phyloP scores from a whole-genome alignment of 1,140 invertebrate genomes.

The Ganaspis sp. region DNA sequence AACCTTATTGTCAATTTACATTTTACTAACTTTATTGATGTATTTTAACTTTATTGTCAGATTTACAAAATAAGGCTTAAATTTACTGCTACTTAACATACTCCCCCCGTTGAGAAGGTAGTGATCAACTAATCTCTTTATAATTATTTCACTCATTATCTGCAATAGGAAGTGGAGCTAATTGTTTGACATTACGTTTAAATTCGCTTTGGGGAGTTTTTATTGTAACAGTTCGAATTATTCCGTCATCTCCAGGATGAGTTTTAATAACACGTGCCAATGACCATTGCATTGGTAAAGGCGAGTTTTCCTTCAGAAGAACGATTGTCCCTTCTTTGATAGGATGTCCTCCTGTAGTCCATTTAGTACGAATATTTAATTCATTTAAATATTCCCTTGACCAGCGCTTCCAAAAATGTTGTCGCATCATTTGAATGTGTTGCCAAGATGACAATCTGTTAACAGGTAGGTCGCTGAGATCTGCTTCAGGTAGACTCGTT shows the following conservation, averaged over 20 bases:
- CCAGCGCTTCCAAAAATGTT: slow-evolving; percentile 64
- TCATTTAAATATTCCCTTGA: slow-evolving; percentile 58
- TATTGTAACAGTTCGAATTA: slow-evolving; percentile 41
- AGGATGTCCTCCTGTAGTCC: slow-evolving; percentile 29
- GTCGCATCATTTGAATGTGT: slow-evolving; percentile 46
- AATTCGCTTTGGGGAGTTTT: slow-evolving; percentile 35
- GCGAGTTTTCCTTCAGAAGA: slow-evolving; percentile 47
- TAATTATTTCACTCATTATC: slow-evolving; percentile 33
- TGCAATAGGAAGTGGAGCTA: slow-evolving; percentile 49
- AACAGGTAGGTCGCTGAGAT: neutral
- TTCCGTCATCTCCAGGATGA: slow-evolving; percentile 48
- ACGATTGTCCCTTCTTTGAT: slow-evolving; percentile 46
- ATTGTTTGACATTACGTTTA: slow-evolving; percentile 36
- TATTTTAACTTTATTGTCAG: no score
- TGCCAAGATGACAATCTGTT: slow-evolving; percentile 54
- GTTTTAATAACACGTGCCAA: slow-evolving; percentile 40
- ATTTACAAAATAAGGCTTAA: no score
- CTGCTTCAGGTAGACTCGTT: slow-evolving; percentile 24
- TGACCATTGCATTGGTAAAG: slow-evolving; percentile 44
- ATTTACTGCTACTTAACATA: neutral
- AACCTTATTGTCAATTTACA: no score
- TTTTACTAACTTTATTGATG: no score
- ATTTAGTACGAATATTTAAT: slow-evolving; percentile 55
- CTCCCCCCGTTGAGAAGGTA: neutral
- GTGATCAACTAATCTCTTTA: neutral